Conservation (phyloP, 2,113 vertebrate genomes). For the Calyptomena viridis region DNA sequence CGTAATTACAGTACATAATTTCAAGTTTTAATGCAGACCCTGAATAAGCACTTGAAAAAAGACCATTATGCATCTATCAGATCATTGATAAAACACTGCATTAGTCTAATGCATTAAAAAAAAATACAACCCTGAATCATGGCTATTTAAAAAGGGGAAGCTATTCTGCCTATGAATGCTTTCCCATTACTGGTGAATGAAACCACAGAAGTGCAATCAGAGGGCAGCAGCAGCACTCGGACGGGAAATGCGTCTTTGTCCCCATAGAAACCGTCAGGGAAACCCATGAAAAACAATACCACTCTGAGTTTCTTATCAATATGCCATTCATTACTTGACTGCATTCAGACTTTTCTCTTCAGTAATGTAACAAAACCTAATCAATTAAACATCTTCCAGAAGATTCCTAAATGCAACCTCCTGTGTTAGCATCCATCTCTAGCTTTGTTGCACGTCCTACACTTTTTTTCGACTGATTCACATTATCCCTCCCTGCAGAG, state of each 20-base stretch:
- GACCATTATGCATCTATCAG: conserved; percentile 65
- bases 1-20: conserved; percentile 66
- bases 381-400: conserved; percentile 36
- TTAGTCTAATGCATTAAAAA: conserved; percentile 67
- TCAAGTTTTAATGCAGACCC: conserved; percentile 57
- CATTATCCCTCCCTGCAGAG: neutral
- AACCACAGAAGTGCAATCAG: conserved; percentile 69
- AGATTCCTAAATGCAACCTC: conserved; percentile 24
- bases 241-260: conserved; percentile 72
- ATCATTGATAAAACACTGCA: conserved; percentile 70
- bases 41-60: conserved; percentile 53
- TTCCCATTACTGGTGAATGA: conserved; percentile 71
- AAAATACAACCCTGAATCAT: conserved; percentile 61
- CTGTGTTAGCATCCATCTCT: conserved; percentile 1
- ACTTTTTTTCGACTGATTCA: neutral
- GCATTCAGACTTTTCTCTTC: conserved; percentile 56
- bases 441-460: neutral
- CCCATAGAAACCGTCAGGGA: conserved; percentile 75
- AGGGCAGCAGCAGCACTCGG: conserved; percentile 60
- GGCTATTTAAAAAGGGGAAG: conserved; percentile 70
- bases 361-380: conserved; percentile 58
- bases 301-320: conserved; percentile 62
- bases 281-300: conserved; percentile 64
- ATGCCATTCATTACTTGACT: conserved; percentile 53
- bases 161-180: conserved; percentile 66